Conservation (phyloP, 2,888 invertebrate species). For the Dendrolimus pini region DNA sequence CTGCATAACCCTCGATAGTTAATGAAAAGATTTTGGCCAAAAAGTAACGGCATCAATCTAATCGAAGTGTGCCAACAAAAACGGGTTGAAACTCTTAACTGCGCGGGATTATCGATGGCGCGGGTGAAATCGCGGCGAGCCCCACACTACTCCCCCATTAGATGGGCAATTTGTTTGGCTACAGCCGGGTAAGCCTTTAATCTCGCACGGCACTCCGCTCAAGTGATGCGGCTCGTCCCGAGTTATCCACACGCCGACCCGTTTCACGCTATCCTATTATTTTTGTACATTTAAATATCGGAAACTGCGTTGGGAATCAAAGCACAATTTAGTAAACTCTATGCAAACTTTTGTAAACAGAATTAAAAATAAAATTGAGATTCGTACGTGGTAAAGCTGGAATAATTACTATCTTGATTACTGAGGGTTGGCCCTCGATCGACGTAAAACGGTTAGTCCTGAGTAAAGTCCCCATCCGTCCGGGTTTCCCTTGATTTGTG, state of each 20-base stretch:
- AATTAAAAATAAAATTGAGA: no score
- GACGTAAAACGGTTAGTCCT: no score
- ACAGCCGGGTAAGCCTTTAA: constrained; percentile 53
- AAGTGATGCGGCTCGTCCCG: constrained; percentile 25
- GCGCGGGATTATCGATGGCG: constrained; percentile 31
- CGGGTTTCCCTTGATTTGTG: no score
- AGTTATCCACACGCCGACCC: constrained; percentile 14
- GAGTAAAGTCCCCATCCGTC: no score
- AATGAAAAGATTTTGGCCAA: constrained; percentile 4
- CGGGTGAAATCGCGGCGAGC: constrained; percentile 27
- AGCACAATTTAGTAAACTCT: no score
- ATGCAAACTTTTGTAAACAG: no score
- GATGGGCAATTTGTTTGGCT: constrained; percentile 61
- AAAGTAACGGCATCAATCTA: constrained; percentile 21
- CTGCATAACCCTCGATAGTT: neutral
- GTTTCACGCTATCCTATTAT: constrained; percentile 14
- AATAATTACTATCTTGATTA: no score
- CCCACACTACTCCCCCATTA: constrained; percentile 48
- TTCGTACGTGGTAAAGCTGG: no score
- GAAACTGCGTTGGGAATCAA: neutral
- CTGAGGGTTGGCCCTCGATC: no score
- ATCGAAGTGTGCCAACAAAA: constrained; percentile 28
- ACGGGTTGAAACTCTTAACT: constrained; percentile 30
- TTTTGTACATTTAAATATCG: constrained; percentile 14
- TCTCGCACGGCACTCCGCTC: constrained; percentile 39